Base-by-base conservation (phyloP, 2,113 vertebrate species). In the Chaetodon auriga region DNA sequence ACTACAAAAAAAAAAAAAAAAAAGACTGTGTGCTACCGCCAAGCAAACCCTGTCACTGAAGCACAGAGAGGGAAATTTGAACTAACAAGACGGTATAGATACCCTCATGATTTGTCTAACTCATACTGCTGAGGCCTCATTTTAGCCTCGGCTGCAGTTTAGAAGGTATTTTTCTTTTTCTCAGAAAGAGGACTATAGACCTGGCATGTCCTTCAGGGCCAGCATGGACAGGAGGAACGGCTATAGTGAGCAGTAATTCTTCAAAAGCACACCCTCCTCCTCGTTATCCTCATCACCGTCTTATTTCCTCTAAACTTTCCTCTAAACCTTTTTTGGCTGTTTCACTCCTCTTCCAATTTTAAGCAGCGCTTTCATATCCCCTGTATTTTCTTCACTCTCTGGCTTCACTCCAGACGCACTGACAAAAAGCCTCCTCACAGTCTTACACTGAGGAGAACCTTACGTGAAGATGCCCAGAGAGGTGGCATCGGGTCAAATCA, bases 371-470 rank as follows among this genome's bases (percentile, higher is more conserved):
- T 76, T 77, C 54, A 43, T 55, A 10, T 62, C 14, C 7, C 48
- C 15, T 25, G 48, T 69, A 53, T 38, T 23, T 48, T 61, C 76
- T 16, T 73, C 30, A 30, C 82, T 62, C 30, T 46, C 49, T 30
- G 11, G 51, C 45, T 69, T 79, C n/a, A 45, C 16, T 38, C 38
- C 46, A 66, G 51, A 6, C 62, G 35, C 53, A 55, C 14, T 54
- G 68, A 30, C 16, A 66, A 45, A 63, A 78, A 58, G 23, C 21
- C n/a, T 78, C n/a, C 23, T 48, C 43, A 62, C 65, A 63, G 23
- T 7, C 11, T 11, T 68, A 61, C 30, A 54, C 25, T 15, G 38
- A 75, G 30, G 10, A 57, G 70, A 80, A 45, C 19, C 21, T 63
- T 7, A 63, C 57, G 51, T 73, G 55, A 68, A 53, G 35, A 63